A percentile compares a stretch with the other conserved stretches of the same genome.
Conservation (phyloP, 2,888 invertebrate genomes). For the Meta bourneti region DNA sequence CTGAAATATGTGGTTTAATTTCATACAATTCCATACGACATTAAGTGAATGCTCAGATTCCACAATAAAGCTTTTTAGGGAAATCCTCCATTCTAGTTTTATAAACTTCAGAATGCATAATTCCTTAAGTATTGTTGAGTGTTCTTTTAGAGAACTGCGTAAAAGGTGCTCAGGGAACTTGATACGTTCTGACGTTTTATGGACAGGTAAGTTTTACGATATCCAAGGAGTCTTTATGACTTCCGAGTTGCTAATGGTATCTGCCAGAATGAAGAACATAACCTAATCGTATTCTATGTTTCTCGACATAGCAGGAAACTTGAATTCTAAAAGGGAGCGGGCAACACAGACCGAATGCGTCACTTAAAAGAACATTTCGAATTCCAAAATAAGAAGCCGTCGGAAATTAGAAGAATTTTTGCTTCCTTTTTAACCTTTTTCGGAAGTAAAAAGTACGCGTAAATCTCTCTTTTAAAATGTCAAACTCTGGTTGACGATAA, state of each 20-base stretch:
- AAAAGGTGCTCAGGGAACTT: background rate
- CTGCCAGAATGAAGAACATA: background rate
- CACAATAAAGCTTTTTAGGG: no score
- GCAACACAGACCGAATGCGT: background rate
- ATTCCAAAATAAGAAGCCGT: background rate
- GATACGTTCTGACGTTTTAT: background rate
- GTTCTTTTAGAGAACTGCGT: background rate
- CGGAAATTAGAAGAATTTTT: background rate
- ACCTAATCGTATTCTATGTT: background rate
- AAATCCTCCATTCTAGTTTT: no score
- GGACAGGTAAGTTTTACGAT: constrained; percentile 14
- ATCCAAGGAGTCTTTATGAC: background rate
- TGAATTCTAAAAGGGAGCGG: background rate
- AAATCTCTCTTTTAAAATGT: constrained; percentile 31
- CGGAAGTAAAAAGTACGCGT: background rate
- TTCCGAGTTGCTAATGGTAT: background rate
- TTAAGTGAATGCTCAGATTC: no score
- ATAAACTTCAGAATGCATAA: no score
- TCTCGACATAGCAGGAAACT: background rate
- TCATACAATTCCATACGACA: no score
- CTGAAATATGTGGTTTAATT: no score
- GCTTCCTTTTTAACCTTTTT: background rate
- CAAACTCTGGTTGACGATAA: constrained; percentile 17
- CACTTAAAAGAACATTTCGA: constrained; percentile 4
- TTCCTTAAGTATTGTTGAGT: background rate